A percentile compares a stretch with the other conserved stretches of the same genome.
phyloP scores from a whole-genome alignment of 2,797 vertebrate genomes.

The Cyclura pinguis region DNA sequence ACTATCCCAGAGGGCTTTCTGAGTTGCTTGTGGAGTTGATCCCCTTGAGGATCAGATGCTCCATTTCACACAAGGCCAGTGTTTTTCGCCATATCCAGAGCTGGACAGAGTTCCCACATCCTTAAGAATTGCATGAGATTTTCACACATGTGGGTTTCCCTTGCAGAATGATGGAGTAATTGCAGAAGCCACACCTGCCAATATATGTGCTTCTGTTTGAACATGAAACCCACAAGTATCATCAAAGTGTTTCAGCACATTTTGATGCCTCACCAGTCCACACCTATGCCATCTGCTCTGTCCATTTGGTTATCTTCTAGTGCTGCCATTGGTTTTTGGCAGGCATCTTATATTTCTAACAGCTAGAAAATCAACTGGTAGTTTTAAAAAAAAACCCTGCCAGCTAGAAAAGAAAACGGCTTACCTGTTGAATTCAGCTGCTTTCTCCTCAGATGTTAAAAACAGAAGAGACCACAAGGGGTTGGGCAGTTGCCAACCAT shows the following conservation, averaged over 20 bases:
- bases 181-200: not conserved
- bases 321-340: not conserved
- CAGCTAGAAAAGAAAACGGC: too few relatives aligned
- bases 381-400: not conserved
- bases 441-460: not conserved
- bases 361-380: not conserved
- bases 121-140: not conserved
- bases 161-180: not conserved
- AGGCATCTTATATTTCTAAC: constrained; percentile 1
- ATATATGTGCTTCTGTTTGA: not conserved
- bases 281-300: not conserved
- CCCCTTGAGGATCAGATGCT: not conserved
- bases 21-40: not conserved
- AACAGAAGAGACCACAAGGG: not conserved
- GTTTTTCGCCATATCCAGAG: not conserved
- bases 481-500: not conserved
- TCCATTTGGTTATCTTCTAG: not conserved
- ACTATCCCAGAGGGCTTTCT: not conserved
- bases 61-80: not conserved
- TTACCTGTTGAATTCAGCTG: not conserved
- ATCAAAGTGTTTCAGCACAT: not conserved
- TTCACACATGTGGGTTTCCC: not conserved
- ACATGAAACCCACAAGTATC: not conserved
- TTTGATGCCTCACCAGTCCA: not conserved
- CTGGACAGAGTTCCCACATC: too few relatives aligned